Evolutionary conservation across 2,888 invertebrate species (phyloP), one percentile per base, ranked within the genome.

Genomic region (Metopia argyrocephala): DNA sequence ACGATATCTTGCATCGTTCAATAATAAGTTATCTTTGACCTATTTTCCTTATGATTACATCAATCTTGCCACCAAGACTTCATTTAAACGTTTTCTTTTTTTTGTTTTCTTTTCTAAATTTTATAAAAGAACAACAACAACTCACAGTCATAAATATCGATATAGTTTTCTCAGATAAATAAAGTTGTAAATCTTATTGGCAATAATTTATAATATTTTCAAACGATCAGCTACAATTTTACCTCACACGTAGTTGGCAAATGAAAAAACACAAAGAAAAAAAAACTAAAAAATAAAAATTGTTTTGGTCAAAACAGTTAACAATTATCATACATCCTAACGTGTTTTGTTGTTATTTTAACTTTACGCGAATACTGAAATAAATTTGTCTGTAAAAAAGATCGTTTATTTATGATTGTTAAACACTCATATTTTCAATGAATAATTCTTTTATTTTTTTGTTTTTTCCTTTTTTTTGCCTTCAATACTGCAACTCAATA

Each of bases 151-250:
- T 38, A 38, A n/a, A n/a, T n/a, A n/a, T n/a, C n/a, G n/a, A n/a
- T n/a, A n/a, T n/a, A n/a, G n/a, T 12, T n/a, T 69, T 31, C 28
- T 20, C 27, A 65, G 70, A 31, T 45, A 74, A 76, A 79, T 79
- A 65, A 70, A 79, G 79, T 79, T 79, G 75, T 79, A 75, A 79
- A 70, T 79, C 65, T 70, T 69, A 74, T 74, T 74, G 69, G 50
- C 48, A 54, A 64, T 74, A 73, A 66, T 73, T 78, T 56, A 78
- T 62, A 68, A 61, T 18, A 62, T 64, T 64, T 70, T 76, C 50
- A 45, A 25, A 45, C 59, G 64, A 73, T 54, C 65, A 78, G 68
- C 66, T 50, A 73, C 73, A 12, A 12, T 38, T 73, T 59, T 64
- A 64, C 52, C 69, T 59, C 69, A 69, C 64, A 74, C 57, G 69